phyloP scores from a whole-genome alignment of 2,797 vertebrate species.

The Allobates femoralis region DNA sequence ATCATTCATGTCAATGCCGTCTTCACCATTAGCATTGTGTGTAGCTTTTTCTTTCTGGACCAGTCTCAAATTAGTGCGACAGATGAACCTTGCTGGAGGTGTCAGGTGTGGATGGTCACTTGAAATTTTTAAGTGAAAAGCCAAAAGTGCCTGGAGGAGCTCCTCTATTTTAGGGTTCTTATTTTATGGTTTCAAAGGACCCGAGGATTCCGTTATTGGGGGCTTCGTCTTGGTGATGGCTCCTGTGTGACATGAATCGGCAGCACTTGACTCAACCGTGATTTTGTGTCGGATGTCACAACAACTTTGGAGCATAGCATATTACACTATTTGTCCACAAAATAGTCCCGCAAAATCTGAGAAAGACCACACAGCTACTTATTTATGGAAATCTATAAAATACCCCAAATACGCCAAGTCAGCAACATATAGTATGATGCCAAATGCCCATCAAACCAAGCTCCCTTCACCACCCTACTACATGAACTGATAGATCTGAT shows the following conservation, averaged over 20 bases:
- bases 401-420: too few relatives aligned
- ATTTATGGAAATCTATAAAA: too few relatives aligned
- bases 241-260: background rate
- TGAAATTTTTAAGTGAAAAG: background rate
- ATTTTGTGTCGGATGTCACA: too few relatives aligned
- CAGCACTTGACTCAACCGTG: background rate
- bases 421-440: too few relatives aligned
- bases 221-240: background rate
- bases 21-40: background rate
- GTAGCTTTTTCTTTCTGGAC: background rate
- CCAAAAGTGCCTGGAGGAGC: background rate
- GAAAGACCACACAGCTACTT: too few relatives aligned
- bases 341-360: background rate
- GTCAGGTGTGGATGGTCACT: background rate
- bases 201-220: background rate
- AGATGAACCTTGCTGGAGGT: background rate
- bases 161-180: background rate
- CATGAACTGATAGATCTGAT: too few relatives aligned
- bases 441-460: too few relatives aligned
- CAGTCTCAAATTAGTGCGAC: background rate
- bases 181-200: background rate
- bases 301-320: too few relatives aligned
- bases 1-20: background rate
- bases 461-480: too few relatives aligned
- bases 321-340: background rate